Conservation (phyloP, 1,140 invertebrate genomes). For the Nylanderia fulva region DNA sequence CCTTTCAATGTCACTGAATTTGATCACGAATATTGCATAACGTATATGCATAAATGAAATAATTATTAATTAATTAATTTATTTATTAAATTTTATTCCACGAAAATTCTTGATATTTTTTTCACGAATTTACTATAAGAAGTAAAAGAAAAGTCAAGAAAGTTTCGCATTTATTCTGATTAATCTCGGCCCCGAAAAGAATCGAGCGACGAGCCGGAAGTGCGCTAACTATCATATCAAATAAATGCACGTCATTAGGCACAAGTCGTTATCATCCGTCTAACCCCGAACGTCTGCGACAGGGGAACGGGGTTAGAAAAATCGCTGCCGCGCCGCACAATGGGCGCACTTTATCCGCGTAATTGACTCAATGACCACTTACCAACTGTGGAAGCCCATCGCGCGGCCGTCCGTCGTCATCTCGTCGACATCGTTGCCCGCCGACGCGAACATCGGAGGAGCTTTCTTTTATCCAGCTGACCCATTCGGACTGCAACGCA, state of each 20-base stretch:
- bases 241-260: constrained; percentile 66
- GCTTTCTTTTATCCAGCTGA: constrained; percentile 80
- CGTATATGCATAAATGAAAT: neutral
- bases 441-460: constrained; percentile 65
- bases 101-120: neutral
- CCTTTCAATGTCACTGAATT: constrained; percentile 8
- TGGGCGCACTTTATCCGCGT: constrained; percentile 84
- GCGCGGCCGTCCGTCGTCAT: constrained; percentile 48
- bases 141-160: too few relatives aligned
- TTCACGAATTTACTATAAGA: neutral
- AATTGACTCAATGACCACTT: constrained; percentile 85
- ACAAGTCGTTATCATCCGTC: constrained; percentile 64
- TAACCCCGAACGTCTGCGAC: constrained; percentile 67
- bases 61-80: neutral
- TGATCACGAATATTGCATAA: neutral
- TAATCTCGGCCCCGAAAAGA: constrained; percentile 5
- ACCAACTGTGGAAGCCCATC: constrained; percentile 76
- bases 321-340: constrained; percentile 81
- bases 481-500: constrained; percentile 77
- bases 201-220: constrained; percentile 31
- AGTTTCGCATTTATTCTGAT: too few relatives aligned
- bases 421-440: constrained; percentile 61
- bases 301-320: constrained; percentile 82
- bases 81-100: neutral
- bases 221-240: constrained; percentile 46